phyloP scores from a whole-genome alignment of 2,113 vertebrate species.

The Jacana jacana region DNA sequence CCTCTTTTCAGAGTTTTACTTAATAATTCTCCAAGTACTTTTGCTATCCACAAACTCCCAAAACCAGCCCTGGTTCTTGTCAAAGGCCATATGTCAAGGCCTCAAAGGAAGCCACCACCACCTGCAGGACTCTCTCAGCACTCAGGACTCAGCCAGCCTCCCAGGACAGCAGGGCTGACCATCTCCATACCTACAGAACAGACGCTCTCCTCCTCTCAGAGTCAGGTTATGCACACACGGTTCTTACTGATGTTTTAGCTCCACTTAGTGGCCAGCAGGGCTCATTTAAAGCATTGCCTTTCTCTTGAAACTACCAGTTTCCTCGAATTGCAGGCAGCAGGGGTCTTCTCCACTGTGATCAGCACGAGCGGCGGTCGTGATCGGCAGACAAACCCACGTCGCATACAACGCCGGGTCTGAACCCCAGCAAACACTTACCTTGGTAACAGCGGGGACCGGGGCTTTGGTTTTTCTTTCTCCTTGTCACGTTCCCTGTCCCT shows the following conservation, averaged over 20 bases:
- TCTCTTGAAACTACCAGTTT: rapidly evolving
- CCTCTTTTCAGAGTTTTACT: not conserved
- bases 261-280: slow-evolving; percentile 12
- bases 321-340: rapidly evolving
- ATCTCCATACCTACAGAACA: not conserved
- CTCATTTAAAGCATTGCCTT: not conserved
- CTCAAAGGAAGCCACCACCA: not conserved
- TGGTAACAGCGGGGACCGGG: slow-evolving; percentile 84
- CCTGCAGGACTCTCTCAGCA: not conserved
- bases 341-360: no score
- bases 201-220: not conserved
- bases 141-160: not conserved
- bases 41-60: not conserved
- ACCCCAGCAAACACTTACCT: slow-evolving; percentile 71
- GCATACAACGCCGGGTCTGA: rapidly evolving
- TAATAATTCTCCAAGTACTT: not conserved
- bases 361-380: rapidly evolving
- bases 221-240: rapidly evolving
- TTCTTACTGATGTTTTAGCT: not conserved
- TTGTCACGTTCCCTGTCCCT: slow-evolving; percentile 88
- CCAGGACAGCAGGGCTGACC: not conserved
- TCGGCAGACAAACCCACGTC: not conserved
- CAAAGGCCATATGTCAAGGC: not conserved
- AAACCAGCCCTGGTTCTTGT: not conserved
- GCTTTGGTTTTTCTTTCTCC: slow-evolving; percentile 89